Evolutionary conservation across 2,113 vertebrate genomes (phyloP).

Genomic region (Parus major): DNA sequence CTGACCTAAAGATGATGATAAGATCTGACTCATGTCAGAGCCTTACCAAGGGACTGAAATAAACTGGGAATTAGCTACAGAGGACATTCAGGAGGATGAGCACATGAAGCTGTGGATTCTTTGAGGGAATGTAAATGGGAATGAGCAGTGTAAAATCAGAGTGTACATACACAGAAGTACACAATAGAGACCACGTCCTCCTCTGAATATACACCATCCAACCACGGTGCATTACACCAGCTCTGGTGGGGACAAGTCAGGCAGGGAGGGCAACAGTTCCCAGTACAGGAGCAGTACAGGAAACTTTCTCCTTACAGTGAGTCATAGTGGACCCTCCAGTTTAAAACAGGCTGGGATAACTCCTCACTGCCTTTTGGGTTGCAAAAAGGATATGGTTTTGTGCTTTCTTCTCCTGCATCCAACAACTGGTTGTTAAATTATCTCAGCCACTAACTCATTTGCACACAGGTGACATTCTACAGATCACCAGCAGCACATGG

Average conservation of each 20-base stretch:
- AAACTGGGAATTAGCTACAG: neutral
- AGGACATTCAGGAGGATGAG: neutral
- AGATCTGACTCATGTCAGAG: neutral
- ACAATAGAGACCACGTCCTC: neutral
- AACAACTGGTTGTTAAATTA: neutral
- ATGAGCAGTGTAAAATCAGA: neutral
- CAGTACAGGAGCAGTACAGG: neutral
- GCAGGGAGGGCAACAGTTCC: neutral
- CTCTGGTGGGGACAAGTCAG: neutral
- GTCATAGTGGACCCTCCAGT: neutral
- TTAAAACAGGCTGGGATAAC: neutral
- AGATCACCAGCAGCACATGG: neutral
- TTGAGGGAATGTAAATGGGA: neutral
- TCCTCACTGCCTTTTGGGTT: neutral
- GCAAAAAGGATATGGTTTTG: neutral
- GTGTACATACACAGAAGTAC: fast-evolving
- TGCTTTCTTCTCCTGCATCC: neutral
- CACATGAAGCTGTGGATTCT: neutral
- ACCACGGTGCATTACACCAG: fast-evolving
- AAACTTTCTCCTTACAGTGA: fast-evolving
- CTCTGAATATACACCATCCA: neutral
- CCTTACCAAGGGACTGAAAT: neutral
- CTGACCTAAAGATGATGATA: neutral
- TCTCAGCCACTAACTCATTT: neutral
- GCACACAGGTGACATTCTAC: neutral